These are phyloP conservation scores for Atrichornis clamosus DNA, from an alignment of 2,113 vertebrate species.

Conservation along the genomic window DNA sequence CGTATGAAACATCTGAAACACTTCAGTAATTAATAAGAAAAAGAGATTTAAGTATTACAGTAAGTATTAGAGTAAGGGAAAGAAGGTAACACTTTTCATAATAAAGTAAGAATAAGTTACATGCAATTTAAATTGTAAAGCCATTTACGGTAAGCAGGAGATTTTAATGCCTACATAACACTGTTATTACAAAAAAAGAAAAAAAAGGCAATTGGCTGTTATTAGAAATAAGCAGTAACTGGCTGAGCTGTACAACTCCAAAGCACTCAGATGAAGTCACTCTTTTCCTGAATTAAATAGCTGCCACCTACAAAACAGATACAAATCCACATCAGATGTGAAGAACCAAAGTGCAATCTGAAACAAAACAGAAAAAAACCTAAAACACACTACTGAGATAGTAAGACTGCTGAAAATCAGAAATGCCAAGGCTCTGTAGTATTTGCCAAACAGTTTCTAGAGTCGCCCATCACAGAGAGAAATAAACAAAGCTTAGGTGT, in stretches of 20 bases:
- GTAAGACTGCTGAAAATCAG: neutral
- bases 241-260: slow-evolving; percentile 12
- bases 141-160: neutral
- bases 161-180: neutral
- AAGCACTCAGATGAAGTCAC: slow-evolving; percentile 18
- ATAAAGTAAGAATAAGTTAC: neutral
- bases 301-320: slow-evolving; percentile 8
- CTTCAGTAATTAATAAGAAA: neutral
- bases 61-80: neutral
- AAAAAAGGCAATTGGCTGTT: neutral
- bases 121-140: neutral
- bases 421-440: neutral
- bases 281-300: slow-evolving; percentile 34
- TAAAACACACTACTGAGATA: neutral
- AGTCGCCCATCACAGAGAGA: neutral
- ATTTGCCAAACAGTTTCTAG: neutral
- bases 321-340: neutral
- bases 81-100: neutral
- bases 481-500: neutral
- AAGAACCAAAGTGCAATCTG: neutral
- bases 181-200: neutral
- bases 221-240: neutral
- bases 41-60: neutral
- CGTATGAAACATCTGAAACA: neutral
- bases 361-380: slow-evolving; percentile 15